Conservation (phyloP, 2,888 invertebrate species). For the Synergus japonicus region DNA sequence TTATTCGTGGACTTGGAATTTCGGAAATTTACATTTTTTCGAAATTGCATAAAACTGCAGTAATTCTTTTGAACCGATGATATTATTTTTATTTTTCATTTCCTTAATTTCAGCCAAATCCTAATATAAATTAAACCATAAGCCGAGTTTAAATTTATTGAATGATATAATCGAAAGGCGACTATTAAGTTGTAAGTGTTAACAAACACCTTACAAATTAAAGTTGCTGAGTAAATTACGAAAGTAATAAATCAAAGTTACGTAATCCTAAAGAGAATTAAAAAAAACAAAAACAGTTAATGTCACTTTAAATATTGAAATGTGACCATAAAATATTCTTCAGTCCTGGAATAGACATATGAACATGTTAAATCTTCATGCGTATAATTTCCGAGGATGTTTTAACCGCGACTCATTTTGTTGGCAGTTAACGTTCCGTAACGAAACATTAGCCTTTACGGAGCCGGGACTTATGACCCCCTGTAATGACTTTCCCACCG, state of each 20-base stretch:
- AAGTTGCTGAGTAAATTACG: neutral
- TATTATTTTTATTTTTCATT: no score
- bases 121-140: neutral
- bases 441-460: conserved; percentile 12
- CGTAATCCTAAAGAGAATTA: neutral
- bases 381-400: neutral
- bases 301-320: conserved; percentile 27
- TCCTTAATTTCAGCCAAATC: no score
- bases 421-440: conserved; percentile 3
- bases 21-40: no score
- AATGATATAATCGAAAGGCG: neutral
- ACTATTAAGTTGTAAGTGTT: neutral
- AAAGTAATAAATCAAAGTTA: neutral
- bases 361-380: neutral
- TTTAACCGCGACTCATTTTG: neutral
- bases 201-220: neutral
- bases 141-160: neutral
- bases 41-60: no score
- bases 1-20: no score
- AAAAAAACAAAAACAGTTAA: neutral
- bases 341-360: neutral
- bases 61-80: no score
- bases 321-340: conserved; percentile 1
- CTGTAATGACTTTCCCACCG: neutral
- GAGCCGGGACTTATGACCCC: neutral